A percentile compares a stretch with the other conserved stretches of the same genome.
Evolutionary conservation across 2,797 vertebrate species (phyloP).

Genomic region (Scolopax bukidnonensis): DNA sequence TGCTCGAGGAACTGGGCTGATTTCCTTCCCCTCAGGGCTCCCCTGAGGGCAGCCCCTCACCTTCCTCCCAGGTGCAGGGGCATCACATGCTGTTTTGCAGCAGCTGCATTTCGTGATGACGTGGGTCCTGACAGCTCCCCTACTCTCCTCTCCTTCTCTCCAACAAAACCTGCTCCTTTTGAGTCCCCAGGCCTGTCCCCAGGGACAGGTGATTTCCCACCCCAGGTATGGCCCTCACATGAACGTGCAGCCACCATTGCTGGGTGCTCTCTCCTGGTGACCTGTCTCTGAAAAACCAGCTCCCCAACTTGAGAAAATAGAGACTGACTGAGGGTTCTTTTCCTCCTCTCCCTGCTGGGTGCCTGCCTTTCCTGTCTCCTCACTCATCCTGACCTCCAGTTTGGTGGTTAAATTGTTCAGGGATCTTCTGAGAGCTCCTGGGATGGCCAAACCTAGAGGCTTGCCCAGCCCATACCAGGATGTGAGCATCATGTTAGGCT

Average conservation of each 20-base stretch:
- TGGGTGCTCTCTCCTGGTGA: background rate
- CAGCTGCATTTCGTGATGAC: background rate
- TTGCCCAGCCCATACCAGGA: rapidly evolving
- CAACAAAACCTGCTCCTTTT: background rate
- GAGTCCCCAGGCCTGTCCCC: background rate
- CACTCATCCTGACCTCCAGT: rapidly evolving
- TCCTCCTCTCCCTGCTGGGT: background rate
- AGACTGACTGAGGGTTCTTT: background rate
- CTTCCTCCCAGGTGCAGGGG: background rate
- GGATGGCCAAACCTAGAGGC: background rate
- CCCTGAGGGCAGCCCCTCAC: rapidly evolving
- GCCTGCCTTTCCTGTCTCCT: background rate
- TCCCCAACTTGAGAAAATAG: background rate
- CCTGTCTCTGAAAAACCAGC: background rate
- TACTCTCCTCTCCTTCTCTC: background rate
- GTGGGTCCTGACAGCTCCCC: background rate
- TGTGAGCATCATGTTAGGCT: rapidly evolving
- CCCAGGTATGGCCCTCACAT: too few relatives aligned
- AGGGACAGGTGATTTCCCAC: rapidly evolving
- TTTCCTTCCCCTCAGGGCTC: too few relatives aligned
- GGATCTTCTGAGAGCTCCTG: background rate
- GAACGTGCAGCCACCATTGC: rapidly evolving
- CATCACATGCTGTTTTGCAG: rapidly evolving
- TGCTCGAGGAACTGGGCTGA: rapidly evolving
- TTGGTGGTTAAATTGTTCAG: background rate